Base-by-base conservation (phyloP, 2,797 vertebrate species). In the Tadarida brasiliensis region DNA sequence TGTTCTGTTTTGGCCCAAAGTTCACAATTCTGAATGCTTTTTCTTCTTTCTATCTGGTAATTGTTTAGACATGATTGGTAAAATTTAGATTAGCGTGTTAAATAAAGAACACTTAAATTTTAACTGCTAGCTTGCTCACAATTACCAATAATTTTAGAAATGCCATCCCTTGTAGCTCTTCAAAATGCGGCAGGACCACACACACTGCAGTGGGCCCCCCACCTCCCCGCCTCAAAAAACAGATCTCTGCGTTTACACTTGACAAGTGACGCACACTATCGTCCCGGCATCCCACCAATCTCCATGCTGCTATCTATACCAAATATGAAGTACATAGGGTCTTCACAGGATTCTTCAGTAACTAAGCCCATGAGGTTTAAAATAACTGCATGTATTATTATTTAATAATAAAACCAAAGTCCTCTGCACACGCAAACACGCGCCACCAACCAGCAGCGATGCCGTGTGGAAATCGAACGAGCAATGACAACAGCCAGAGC, bases 361-460 rank as follows among this genome's bases (percentile, higher is more conserved):
- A 74, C 51, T 44, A 77, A 61, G 51, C 57, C 73, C n/a, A 91
- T 0, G 0, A 82, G 54, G 65, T 30, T 94, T 88, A 78, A 67
- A 61, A 82, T 8, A 78, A 54, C 12, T 93, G 30, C 28, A 70
- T 70, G 26, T 33, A 33, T 57, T 67, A 22, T 54, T 56, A 47
- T 35, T 87, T 77, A 88, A 84, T 61, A 87, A 82, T 54, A 95
- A 96, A 63, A 90, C 81, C 15, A 44, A 83, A 44, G n/a, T 68
- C 73, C 22, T 92, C 54, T 91, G 87, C 4, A 86, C 24, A 68
- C 7, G 71, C 28, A 2, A 80, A 80, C 49, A 86, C 28, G 19
- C 8, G 30, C 26, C 39, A 39, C n/a, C 54, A 63, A 28, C 47
- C 39, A 44, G 85, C 12, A 54, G 35, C 49, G n/a, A n/a, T n/a